Percentiles rank a stretch among this genome's conserved stretches.
phyloP scores from a whole-genome alignment of 2,113 vertebrate genomes.

The Corythornis vintsioides region DNA sequence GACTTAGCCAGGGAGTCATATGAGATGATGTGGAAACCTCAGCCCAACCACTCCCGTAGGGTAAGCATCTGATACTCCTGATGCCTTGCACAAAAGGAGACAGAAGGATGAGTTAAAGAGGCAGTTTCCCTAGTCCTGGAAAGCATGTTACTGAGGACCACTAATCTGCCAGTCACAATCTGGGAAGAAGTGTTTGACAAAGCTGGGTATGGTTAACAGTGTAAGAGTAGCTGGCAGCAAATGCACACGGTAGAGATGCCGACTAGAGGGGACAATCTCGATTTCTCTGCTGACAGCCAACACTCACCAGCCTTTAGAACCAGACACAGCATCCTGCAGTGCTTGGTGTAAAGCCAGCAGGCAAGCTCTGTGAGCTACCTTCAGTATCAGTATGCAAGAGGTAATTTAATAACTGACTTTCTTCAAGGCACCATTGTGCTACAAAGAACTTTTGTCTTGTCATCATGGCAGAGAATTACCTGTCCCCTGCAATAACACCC shows the following conservation, averaged over 20 bases:
- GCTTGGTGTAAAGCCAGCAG: neutral
- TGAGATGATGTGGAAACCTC: neutral
- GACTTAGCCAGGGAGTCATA: neutral
- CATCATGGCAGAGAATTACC: neutral
- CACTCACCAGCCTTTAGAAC: neutral
- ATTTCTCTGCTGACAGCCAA: neutral
- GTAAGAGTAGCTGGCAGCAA: neutral
- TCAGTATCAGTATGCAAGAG: neutral
- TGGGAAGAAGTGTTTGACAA: neutral
- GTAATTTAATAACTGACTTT: neutral
- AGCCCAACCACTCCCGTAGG: neutral
- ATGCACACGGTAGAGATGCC: neutral
- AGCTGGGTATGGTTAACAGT: neutral
- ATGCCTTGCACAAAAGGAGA: neutral
- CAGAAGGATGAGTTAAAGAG: neutral
- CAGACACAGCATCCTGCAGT: neutral
- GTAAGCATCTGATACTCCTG: neutral
- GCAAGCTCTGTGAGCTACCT: neutral
- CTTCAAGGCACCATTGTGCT: neutral
- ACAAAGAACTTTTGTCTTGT: neutral
- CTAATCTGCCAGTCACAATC: neutral
- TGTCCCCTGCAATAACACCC: neutral
- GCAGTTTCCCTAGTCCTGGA: neutral
- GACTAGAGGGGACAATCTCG: neutral
- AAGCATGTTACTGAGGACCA: neutral